These are phyloP conservation scores for Scaptomyza reducta DNA, from an alignment of 2,888 invertebrate species.

Conservation along the genomic window DNA sequence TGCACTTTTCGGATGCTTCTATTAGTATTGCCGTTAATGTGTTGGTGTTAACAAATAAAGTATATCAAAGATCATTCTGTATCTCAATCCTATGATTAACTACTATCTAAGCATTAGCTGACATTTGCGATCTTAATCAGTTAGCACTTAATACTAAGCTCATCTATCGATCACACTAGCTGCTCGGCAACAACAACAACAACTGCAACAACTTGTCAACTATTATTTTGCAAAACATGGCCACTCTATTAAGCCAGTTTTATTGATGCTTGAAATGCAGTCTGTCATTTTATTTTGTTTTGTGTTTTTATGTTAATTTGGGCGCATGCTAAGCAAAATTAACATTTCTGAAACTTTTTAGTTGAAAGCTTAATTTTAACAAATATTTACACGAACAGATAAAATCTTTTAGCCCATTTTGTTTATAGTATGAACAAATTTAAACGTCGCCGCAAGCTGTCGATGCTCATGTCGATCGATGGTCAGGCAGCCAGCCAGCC, in stretches of 20 bases:
- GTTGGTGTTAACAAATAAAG: not conserved
- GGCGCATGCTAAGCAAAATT: constrained; percentile 36
- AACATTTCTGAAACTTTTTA: constrained; percentile 55
- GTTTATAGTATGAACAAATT: constrained; percentile 68
- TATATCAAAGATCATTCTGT: not conserved
- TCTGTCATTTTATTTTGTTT: not conserved
- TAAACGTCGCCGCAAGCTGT: constrained; percentile 73
- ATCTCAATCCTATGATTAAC: not conserved
- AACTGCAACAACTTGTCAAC: not conserved
- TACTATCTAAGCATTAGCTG: constrained; percentile 40
- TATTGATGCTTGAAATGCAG: constrained; percentile 1
- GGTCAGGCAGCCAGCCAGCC: constrained; percentile 53
- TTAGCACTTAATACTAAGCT: not conserved
- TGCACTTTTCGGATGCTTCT: not conserved
- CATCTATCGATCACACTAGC: not conserved
- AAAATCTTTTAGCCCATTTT: constrained; percentile 71
- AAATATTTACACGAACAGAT: constrained; percentile 75
- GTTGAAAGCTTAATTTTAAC: constrained; percentile 78
- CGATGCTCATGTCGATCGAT: constrained; percentile 69
- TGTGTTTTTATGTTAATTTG: not conserved
- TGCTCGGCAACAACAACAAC: not conserved
- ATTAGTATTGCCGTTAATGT: not conserved
- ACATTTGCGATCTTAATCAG: constrained; percentile 5
- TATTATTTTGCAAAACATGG: not conserved
- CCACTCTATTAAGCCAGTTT: not conserved